These are phyloP conservation scores for Myanophis thanlyinensis DNA, from an alignment of 2,113 vertebrate genomes.

Conservation along the genomic window DNA sequence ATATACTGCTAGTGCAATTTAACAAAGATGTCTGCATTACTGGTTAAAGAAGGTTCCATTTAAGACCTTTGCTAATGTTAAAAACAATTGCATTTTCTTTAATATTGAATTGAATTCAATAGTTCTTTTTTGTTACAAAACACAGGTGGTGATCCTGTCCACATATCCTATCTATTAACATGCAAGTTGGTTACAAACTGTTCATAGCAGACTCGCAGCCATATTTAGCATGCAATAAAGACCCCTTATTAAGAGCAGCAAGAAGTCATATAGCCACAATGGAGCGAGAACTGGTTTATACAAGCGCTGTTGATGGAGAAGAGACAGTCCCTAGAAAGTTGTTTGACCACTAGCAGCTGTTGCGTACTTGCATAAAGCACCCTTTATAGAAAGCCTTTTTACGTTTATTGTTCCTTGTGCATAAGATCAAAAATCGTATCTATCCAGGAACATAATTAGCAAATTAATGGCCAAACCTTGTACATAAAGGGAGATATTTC, in stretches of 20 bases:
- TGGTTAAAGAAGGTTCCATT: constrained; percentile 33
- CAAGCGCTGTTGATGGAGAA: constrained; percentile 70
- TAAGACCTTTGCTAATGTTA: constrained; percentile 24
- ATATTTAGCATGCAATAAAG: constrained; percentile 35
- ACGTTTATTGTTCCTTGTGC: constrained; percentile 59
- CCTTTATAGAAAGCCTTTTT: constrained; percentile 56
- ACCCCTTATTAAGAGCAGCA: constrained; percentile 43
- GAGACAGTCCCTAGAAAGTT: constrained; percentile 64
- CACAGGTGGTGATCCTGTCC: neutral
- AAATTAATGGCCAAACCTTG: constrained; percentile 66
- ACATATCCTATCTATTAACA: neutral
- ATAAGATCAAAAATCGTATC: constrained; percentile 70
- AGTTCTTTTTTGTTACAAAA: constrained; percentile 35
- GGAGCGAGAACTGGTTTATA: constrained; percentile 52
- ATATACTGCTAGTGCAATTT: constrained; percentile 44
- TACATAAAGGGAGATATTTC: constrained; percentile 66
- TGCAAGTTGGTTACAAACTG: neutral
- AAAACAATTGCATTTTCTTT: neutral
- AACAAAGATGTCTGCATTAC: constrained; percentile 25
- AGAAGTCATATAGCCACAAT: constrained; percentile 46
- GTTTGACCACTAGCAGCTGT: constrained; percentile 64
- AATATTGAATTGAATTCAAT: too few relatives aligned
- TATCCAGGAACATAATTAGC: constrained; percentile 67
- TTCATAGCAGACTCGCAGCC: neutral
- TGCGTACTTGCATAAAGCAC: constrained; percentile 61